These are phyloP conservation scores for Patagioenas fasciata DNA, from an alignment of 2,113 vertebrate species.

Conservation along the genomic window DNA sequence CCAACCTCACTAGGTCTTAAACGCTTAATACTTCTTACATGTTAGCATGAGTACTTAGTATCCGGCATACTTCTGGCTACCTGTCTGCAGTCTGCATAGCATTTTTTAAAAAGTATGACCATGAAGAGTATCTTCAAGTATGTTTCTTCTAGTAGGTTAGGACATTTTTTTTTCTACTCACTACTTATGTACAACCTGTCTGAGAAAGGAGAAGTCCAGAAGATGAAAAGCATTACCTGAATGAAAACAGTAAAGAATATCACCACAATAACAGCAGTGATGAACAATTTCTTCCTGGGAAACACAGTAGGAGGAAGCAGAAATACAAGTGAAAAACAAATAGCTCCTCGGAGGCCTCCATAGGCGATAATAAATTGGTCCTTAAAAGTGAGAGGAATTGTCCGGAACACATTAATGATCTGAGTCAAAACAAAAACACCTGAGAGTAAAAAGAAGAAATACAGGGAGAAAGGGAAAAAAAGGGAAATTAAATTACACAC, in stretches of 20 bases:
- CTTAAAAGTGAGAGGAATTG: slow-evolving; percentile 91
- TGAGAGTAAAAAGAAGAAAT: slow-evolving; percentile 60
- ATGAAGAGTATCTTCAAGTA: neutral
- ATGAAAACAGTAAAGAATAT: slow-evolving; percentile 97
- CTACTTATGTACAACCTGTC: neutral
- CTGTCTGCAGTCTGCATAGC: neutral
- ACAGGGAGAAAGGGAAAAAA: neutral
- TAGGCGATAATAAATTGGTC: slow-evolving; percentile 97
- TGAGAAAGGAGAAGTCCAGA: neutral
- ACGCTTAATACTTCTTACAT: neutral
- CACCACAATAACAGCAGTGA: slow-evolving; percentile 90
- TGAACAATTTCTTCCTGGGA: slow-evolving; percentile 87
- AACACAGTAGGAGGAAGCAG: slow-evolving; percentile 88
- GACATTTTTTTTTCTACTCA: neutral
- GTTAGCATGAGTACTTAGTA: slow-evolving; percentile 2
- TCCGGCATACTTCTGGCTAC: slow-evolving; percentile 8
- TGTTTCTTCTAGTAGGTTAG: neutral
- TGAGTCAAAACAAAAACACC: slow-evolving; percentile 92
- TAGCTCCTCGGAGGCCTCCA: slow-evolving; percentile 92
- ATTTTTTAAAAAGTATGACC: neutral
- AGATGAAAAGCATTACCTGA: slow-evolving; percentile 78
- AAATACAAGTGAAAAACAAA: slow-evolving; percentile 94
- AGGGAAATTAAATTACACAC: neutral
- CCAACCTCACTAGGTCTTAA: neutral
- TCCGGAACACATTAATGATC: slow-evolving; percentile 95